Conservation (phyloP, 2,797 vertebrate genomes). For the Nannoperca obscura region DNA sequence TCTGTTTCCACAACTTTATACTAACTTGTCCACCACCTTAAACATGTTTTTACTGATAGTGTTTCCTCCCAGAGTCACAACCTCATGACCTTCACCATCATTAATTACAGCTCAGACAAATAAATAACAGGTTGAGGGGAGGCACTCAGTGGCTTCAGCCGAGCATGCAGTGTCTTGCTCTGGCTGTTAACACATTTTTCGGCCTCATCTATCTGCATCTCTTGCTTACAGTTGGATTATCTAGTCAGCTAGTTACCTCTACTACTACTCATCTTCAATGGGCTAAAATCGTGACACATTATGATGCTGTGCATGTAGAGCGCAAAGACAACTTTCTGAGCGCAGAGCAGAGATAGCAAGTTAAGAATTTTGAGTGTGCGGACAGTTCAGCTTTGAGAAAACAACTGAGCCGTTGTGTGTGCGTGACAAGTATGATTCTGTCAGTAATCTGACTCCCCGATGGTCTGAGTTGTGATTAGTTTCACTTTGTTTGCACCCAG, state of each 20-base stretch:
- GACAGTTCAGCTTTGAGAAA: conserved; percentile 2
- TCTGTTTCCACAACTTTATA: conserved; percentile 6
- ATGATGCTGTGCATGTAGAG: background rate
- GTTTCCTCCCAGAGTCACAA: conserved; percentile 51
- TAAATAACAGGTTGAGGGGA: conserved; percentile 60
- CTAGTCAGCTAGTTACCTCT: background rate
- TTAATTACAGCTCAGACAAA: conserved; percentile 70
- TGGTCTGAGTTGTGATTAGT: conserved; percentile 10
- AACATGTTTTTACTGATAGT: conserved; percentile 61
- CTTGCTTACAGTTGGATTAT: conserved; percentile 11
- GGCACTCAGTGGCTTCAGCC: conserved; percentile 39
- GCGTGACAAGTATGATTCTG: background rate
- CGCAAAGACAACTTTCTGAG: background rate
- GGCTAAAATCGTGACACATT: background rate
- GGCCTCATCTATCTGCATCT: conserved; percentile 32
- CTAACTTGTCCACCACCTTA: conserved; percentile 38
- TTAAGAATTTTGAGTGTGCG: background rate
- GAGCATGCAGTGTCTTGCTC: conserved; percentile 51
- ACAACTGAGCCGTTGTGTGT: background rate
- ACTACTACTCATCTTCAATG: background rate
- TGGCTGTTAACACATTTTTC: conserved; percentile 48
- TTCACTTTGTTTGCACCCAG: background rate
- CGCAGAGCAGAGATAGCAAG: background rate
- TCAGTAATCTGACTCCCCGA: background rate
- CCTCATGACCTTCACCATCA: conserved; percentile 55